These are phyloP conservation scores for Bombus pyrosoma DNA, from an alignment of 1,140 invertebrate species.

Conservation along the genomic window DNA sequence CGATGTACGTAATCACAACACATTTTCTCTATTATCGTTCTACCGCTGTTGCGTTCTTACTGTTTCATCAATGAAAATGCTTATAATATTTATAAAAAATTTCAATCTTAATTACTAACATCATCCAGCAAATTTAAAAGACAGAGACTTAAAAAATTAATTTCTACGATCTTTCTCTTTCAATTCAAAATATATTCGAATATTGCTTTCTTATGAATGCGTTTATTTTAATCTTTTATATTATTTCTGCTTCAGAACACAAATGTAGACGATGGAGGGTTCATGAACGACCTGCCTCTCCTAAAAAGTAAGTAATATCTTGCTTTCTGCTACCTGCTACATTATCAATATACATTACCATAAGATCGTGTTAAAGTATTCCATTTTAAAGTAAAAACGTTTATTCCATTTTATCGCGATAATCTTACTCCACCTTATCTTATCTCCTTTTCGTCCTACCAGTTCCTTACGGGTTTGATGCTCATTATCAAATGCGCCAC, in stretches of 20 bases:
- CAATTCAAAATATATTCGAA: neutral
- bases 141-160: neutral
- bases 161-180: neutral
- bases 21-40: slow-evolving; percentile 68
- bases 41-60: neutral
- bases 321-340: too few relatives aligned
- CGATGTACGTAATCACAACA: slow-evolving; percentile 81
- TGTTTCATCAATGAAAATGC: neutral
- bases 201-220: neutral
- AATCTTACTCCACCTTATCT: neutral
- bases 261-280: slow-evolving; percentile 92
- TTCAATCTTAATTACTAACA: neutral
- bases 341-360: neutral
- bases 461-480: neutral
- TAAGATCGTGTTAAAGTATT: neutral
- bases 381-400: neutral
- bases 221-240: slow-evolving; percentile 3
- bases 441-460: neutral
- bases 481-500: neutral
- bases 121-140: neutral
- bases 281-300: slow-evolving; percentile 93
- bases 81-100: neutral
- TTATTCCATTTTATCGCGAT: neutral
- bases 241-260: slow-evolving; percentile 86
- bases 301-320: slow-evolving; percentile 90